Percentiles rank a stretch among this genome's conserved stretches.
Evolutionary conservation across 1,140 invertebrate species (phyloP).

Genomic region (Myzus persicae): DNA sequence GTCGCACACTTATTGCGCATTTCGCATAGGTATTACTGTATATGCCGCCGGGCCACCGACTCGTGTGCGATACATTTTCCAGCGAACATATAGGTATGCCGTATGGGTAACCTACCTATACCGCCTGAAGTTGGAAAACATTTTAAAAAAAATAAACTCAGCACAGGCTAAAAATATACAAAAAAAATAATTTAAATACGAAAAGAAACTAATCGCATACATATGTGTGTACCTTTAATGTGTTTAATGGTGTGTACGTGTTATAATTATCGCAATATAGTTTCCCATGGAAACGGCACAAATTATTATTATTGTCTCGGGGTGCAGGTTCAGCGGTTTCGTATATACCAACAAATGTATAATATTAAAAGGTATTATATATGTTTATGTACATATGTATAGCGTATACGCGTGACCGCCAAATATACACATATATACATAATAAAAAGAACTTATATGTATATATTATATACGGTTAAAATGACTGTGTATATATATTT

Average conservation of each 20-base stretch:
- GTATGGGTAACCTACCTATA: too few species aligned
- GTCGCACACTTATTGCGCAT: neutral
- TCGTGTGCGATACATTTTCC: neutral
- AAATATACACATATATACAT: neutral
- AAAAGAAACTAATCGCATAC: neutral
- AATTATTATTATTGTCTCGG: neutral
- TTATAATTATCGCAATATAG: conserved; percentile 17
- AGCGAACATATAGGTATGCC: neutral
- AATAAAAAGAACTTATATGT: neutral
- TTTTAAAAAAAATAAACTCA: neutral
- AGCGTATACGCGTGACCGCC: neutral
- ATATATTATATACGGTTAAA: neutral
- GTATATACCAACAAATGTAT: neutral
- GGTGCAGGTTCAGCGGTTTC: neutral
- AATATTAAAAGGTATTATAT: too few species aligned
- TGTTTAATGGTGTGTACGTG: neutral
- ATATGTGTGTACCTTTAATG: neutral
- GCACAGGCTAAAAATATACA: neutral
- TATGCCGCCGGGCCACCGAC: neutral
- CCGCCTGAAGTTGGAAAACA: neutral
- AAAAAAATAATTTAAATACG: neutral
- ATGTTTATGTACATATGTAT: too few species aligned
- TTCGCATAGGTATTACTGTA: neutral
- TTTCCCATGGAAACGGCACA: conserved; percentile 36
- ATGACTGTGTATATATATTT: neutral